These are phyloP conservation scores for Latrodectus hesperus DNA, from an alignment of 2,888 invertebrate species.

Conservation along the genomic window DNA sequence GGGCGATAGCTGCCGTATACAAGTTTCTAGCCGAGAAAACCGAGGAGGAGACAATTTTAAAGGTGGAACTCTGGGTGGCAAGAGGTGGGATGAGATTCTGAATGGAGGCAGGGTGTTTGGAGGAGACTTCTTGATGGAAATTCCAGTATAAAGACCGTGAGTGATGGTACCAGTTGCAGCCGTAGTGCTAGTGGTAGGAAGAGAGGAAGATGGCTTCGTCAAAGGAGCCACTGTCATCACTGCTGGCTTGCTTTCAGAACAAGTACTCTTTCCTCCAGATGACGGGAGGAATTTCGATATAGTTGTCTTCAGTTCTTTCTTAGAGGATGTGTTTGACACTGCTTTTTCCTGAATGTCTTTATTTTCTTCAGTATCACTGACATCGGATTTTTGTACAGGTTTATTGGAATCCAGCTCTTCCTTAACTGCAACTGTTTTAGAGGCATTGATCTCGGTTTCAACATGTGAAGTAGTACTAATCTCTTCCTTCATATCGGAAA, in stretches of 20 bases:
- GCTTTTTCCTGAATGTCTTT: not conserved
- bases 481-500: not conserved
- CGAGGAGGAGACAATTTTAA: slow-evolving; percentile 55
- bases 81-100: slow-evolving; percentile 46
- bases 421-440: not conserved
- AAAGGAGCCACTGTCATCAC: slow-evolving; percentile 63
- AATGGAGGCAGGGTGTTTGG: slow-evolving; percentile 59
- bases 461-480: not conserved
- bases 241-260: slow-evolving; percentile 52
- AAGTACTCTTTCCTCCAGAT: slow-evolving; percentile 30
- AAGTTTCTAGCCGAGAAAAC: slow-evolving; percentile 41
- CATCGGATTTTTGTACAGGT: not conserved
- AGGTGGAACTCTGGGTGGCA: slow-evolving; percentile 59
- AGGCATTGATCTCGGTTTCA: too few species aligned
- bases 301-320: slow-evolving; percentile 38
- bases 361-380: slow-evolving; percentile 1
- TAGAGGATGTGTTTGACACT: not conserved
- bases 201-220: slow-evolving; percentile 53
- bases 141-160: slow-evolving; percentile 54
- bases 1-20: slow-evolving; percentile 39
- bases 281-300: slow-evolving; percentile 48
- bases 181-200: slow-evolving; percentile 46
- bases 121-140: slow-evolving; percentile 58
- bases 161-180: slow-evolving; percentile 48
- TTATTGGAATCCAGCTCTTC: not conserved